phyloP scores from a whole-genome alignment of 2,797 vertebrate species.

The Squalus acanthias region DNA sequence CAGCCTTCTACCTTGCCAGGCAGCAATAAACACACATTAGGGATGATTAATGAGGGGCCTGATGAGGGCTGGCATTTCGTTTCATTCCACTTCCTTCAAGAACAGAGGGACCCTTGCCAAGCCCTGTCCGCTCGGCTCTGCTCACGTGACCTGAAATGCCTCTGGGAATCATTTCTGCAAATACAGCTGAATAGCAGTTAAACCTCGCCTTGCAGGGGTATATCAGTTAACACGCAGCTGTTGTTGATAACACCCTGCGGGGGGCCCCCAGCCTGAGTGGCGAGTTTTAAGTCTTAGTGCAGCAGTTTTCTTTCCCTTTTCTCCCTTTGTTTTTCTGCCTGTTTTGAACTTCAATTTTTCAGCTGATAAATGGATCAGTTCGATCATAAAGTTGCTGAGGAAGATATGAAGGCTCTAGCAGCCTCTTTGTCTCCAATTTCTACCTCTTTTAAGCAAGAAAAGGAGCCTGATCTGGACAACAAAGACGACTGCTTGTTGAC shows the following conservation, averaged over 20 bases:
- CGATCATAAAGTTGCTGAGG: constrained; percentile 26
- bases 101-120: constrained; percentile 38
- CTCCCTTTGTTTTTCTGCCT: constrained; percentile 29
- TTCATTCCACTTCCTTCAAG: constrained; percentile 37
- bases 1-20: constrained; percentile 34
- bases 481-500: constrained; percentile 32
- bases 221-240: constrained; percentile 38
- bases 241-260: constrained; percentile 37
- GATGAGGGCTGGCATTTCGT: constrained; percentile 37
- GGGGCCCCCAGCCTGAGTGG: constrained; percentile 33
- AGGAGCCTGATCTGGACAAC: constrained; percentile 34
- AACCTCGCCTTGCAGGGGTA: constrained; percentile 38
- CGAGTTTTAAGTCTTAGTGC: constrained; percentile 37
- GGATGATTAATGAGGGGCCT: constrained; percentile 37
- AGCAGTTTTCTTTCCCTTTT: constrained; percentile 37
- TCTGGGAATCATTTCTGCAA: constrained; percentile 39
- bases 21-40: constrained; percentile 37
- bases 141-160: constrained; percentile 34
- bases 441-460: constrained; percentile 28
- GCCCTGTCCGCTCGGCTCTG: constrained; percentile 28
- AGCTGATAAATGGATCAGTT: constrained; percentile 34
- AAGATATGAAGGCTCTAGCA: background rate
- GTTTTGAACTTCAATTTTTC: constrained; percentile 16
- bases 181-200: constrained; percentile 38
- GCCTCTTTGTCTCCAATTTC: constrained; percentile 25